Evolutionary conservation across 2,113 vertebrate species (phyloP).

Genomic region (Rhineura floridana): DNA sequence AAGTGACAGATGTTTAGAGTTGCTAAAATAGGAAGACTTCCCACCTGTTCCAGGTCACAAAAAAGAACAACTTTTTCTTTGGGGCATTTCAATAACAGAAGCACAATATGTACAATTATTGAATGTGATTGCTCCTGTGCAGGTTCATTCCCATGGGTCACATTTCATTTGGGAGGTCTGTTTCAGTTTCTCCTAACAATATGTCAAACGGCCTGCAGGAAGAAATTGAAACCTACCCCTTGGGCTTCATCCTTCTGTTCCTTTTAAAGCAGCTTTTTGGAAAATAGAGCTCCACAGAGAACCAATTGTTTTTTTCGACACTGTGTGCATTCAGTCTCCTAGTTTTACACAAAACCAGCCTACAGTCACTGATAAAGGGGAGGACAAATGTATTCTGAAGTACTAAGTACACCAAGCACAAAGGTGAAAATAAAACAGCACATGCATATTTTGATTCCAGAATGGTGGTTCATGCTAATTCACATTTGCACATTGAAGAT

Average conservation of each 20-base stretch:
- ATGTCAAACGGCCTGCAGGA: conserved; percentile 57
- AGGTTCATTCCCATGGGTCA: conserved; percentile 63
- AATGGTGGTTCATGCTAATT: background rate
- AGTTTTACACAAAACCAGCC: background rate
- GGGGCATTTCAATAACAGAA: conserved; percentile 54
- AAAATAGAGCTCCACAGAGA: conserved; percentile 27
- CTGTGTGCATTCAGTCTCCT: conserved; percentile 35
- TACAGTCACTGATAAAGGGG: background rate
- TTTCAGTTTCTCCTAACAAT: conserved; percentile 62
- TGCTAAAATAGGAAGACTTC: conserved; percentile 38
- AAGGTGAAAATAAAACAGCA: background rate
- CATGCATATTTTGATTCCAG: background rate
- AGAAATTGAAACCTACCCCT: conserved; percentile 58
- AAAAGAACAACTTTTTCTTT: conserved; percentile 53
- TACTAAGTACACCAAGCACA: background rate
- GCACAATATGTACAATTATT: conserved; percentile 62
- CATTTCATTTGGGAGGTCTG: conserved; percentile 61
- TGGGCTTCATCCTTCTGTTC: conserved; percentile 50
- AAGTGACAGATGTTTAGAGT: conserved; percentile 40
- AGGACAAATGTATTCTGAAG: background rate
- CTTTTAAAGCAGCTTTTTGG: conserved; percentile 24
- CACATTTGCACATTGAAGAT: background rate
- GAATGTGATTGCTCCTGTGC: conserved; percentile 65
- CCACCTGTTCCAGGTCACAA: conserved; percentile 33
- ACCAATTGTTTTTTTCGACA: conserved; percentile 39